Evolutionary conservation across 2,113 vertebrate genomes (phyloP).

Genomic region (Onychorhynchus coronatus): DNA sequence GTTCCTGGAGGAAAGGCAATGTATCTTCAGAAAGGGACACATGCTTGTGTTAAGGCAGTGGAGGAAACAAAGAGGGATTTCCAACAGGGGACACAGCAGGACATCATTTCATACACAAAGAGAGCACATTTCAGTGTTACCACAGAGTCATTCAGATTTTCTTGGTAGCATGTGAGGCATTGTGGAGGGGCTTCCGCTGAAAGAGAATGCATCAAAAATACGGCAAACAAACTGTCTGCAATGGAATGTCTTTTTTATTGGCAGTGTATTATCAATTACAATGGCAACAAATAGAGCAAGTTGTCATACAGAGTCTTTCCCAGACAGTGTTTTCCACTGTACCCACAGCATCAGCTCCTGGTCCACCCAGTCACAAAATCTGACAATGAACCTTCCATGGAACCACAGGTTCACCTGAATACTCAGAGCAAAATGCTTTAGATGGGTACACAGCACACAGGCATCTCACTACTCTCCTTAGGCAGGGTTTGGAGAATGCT

Average conservation of each 20-base stretch:
- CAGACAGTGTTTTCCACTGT: slow-evolving; percentile 23
- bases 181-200: slow-evolving; percentile 20
- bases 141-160: slow-evolving; percentile 39
- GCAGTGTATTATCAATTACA: slow-evolving; percentile 64
- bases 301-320: slow-evolving; percentile 58
- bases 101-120: slow-evolving; percentile 19
- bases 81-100: not conserved
- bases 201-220: slow-evolving; percentile 75
- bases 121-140: not conserved
- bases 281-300: slow-evolving; percentile 35
- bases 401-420: not conserved
- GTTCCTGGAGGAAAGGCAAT: slow-evolving; percentile 8
- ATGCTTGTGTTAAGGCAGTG: not conserved
- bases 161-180: not conserved
- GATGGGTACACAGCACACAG: slow-evolving; percentile 17
- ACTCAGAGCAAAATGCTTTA: not conserved
- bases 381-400: not conserved
- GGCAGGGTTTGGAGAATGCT: slow-evolving; percentile 46
- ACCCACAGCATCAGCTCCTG: not conserved
- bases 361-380: slow-evolving; percentile 3
- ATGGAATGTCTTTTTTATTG: slow-evolving; percentile 77
- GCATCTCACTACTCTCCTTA: slow-evolving; percentile 49
- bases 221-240: slow-evolving; percentile 76
- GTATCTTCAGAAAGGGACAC: slow-evolving; percentile 5
- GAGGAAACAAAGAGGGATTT: not conserved